Evolutionary conservation across 2,888 invertebrate species (phyloP), one percentile per base, ranked within the genome.

Genomic region (Agriopis aurantiaria): DNA sequence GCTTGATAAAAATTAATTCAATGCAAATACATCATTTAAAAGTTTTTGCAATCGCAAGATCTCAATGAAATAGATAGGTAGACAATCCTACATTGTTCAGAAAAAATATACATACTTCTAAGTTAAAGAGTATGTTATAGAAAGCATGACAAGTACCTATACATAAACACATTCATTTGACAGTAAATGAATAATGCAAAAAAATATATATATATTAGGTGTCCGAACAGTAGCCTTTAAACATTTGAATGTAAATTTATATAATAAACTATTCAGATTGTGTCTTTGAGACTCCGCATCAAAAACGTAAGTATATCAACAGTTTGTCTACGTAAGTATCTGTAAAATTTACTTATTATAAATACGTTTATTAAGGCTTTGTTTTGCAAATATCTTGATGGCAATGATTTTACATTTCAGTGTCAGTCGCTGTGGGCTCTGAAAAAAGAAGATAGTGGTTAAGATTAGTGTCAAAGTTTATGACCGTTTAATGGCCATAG

Each of bases 401-500:
- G 67, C 62, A 73, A 76, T 82, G 84, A 74, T 87, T 84, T 74
- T 90, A 80, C 79, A 76, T 90, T 88, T 79, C 90, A 90, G 90
- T 86, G 69, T 33, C 33, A 33, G 79, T 48, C 65, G 68, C 76
- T 73, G 80, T 9, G 48, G 3, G 8, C 33, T 49, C 8, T 76
- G 81, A 85, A 85, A 82, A 84, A 43, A 78, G 84, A 88, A 87
- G 85, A 82, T 73, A 75, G 76, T 76, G 79, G 71, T 73, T 78
- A 78, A 83, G 80, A 78, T 82, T 82, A 78, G 84, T 85, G 83
- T 82, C 77, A 84, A 75, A 83, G 89, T 89, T 88, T 89, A 89
- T 90, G 90, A 84, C 84, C 84, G 79, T 81, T 82, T 84, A 79
- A 73, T 85, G 90, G 87, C 87, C 91, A 91, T 92, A 91, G 89